Evolutionary conservation across 2,797 vertebrate genomes (phyloP).

Genomic region (Hydrophis major): DNA sequence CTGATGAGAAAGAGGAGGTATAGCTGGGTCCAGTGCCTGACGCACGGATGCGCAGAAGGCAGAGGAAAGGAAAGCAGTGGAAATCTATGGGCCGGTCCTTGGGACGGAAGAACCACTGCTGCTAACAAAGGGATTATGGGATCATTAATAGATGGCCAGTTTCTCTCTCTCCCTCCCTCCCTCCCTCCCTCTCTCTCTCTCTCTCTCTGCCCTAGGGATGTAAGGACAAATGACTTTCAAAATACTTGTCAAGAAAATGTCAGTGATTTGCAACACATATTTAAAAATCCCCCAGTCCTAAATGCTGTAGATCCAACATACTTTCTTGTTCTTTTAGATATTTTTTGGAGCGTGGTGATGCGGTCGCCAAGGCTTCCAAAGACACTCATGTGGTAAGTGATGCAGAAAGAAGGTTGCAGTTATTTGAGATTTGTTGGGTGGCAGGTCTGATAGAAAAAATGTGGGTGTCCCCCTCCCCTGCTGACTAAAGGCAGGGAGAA

Average conservation of each 20-base stretch:
- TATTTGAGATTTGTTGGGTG: neutral
- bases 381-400: slow-evolving; percentile 87
- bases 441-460: neutral
- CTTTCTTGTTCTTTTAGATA: slow-evolving; percentile 70
- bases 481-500: neutral
- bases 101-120: too few relatives aligned
- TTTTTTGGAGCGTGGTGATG: slow-evolving; percentile 86
- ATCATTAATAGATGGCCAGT: too few relatives aligned
- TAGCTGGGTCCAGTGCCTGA: too few relatives aligned
- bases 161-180: too few relatives aligned
- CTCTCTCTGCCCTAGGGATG: neutral
- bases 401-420: neutral
- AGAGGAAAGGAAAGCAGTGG: too few relatives aligned
- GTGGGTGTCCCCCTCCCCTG: neutral
- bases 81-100: too few relatives aligned
- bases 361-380: slow-evolving; percentile 90
- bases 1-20: too few relatives aligned
- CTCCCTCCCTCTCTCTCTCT: too few relatives aligned
- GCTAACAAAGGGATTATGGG: too few relatives aligned
- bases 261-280: neutral
- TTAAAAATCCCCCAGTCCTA: too few relatives aligned
- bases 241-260: neutral
- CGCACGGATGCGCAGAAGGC: too few relatives aligned
- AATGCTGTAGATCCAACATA: neutral
- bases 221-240: neutral